phyloP scores from a whole-genome alignment of 2,797 vertebrate species.

The Anguilla obscura region DNA sequence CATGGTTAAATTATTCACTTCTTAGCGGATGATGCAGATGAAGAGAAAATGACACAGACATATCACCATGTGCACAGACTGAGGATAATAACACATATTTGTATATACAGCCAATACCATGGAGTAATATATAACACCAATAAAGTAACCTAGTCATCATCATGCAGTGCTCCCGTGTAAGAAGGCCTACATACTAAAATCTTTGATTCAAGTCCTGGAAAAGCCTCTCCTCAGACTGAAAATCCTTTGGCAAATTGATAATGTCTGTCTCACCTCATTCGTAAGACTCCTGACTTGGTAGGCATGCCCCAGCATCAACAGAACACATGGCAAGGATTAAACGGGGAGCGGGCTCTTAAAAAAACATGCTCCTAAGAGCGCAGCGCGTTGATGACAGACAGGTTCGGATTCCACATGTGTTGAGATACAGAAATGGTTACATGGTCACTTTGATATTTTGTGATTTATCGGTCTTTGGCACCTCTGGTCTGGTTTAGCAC shows the following conservation, averaged over 20 bases:
- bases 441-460: conserved; percentile 79
- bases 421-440: conserved; percentile 81
- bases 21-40: neutral
- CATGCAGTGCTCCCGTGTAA: neutral
- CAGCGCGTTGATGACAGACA: conserved; percentile 74
- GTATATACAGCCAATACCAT: neutral
- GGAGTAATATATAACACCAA: neutral
- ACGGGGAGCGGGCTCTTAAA: conserved; percentile 66
- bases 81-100: neutral
- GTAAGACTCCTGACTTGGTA: conserved; percentile 63
- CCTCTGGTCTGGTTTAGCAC: conserved; percentile 55
- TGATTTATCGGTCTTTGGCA: conserved; percentile 81
- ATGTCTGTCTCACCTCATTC: conserved; percentile 61
- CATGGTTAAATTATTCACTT: neutral
- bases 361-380: conserved; percentile 61
- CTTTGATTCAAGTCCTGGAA: neutral
- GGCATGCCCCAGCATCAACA: conserved; percentile 66
- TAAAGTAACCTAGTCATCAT: too few species aligned
- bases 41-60: neutral
- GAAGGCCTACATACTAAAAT: neutral
- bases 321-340: conserved; percentile 77
- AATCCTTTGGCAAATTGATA: conserved; percentile 39
- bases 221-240: neutral
- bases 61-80: neutral
- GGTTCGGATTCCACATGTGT: conserved; percentile 78